phyloP scores from a whole-genome alignment of 2,888 invertebrate species.

The Lordiphosa fenestrarum region DNA sequence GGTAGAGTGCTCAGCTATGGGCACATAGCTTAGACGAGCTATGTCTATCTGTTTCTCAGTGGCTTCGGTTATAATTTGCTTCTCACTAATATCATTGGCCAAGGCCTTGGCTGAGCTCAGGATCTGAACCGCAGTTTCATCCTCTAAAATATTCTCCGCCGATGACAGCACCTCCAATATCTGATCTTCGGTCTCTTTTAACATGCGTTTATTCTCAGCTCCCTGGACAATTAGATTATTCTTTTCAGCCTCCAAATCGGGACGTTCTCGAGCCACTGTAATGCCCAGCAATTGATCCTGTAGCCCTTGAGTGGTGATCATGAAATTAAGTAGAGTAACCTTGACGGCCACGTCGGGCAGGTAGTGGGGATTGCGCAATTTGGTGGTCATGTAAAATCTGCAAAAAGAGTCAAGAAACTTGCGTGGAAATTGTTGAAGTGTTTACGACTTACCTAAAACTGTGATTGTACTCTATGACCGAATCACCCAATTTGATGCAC shows the following conservation, averaged over 20 bases:
- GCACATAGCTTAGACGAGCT: slow-evolving; percentile 91
- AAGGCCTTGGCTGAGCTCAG: slow-evolving; percentile 94
- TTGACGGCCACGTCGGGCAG: slow-evolving; percentile 96
- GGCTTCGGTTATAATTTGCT: slow-evolving; percentile 92
- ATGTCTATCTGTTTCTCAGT: slow-evolving; percentile 95
- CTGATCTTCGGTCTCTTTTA: slow-evolving; percentile 95
- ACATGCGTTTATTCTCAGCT: slow-evolving; percentile 89
- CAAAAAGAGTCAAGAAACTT: neutral
- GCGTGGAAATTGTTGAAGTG: neutral
- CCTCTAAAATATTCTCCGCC: slow-evolving; percentile 91
- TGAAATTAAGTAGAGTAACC: slow-evolving; percentile 94
- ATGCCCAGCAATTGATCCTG: slow-evolving; percentile 94
- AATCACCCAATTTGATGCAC: slow-evolving; percentile 95
- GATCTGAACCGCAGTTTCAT: slow-evolving; percentile 93
- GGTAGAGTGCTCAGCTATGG: slow-evolving; percentile 94
- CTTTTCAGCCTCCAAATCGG: slow-evolving; percentile 95
- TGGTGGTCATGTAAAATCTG: slow-evolving; percentile 96
- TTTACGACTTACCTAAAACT: slow-evolving; percentile 85
- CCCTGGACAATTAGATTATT: slow-evolving; percentile 92
- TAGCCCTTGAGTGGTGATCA: slow-evolving; percentile 93
- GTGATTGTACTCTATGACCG: slow-evolving; percentile 92
- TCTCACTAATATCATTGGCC: slow-evolving; percentile 94
- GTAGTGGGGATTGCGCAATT: slow-evolving; percentile 95
- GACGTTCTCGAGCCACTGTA: slow-evolving; percentile 94
- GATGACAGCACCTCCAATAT: slow-evolving; percentile 89